Conservation (phyloP, 2,888 invertebrate genomes). For the Panopea generosa region DNA sequence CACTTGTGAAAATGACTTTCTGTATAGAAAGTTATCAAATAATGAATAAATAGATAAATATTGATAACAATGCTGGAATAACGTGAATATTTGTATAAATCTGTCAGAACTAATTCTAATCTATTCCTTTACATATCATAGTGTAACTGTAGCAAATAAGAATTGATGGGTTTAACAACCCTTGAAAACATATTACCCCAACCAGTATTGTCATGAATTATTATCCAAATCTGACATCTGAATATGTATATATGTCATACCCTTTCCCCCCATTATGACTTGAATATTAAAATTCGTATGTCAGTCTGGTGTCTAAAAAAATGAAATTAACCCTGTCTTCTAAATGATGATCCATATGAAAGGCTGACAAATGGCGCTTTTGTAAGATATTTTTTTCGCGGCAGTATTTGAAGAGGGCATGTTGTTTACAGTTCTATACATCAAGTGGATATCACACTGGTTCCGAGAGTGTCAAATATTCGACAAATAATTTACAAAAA, state of each 20-base stretch:
- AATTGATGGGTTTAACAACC: neutral
- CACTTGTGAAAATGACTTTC: too few relatives aligned
- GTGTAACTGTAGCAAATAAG: constrained; percentile 1
- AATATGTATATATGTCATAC: constrained; percentile 5
- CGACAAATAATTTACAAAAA: neutral
- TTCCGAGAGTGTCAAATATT: constrained; percentile 4
- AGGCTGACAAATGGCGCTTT: neutral
- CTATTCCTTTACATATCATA: neutral
- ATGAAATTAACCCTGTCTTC: constrained; percentile 3
- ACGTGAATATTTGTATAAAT: too few relatives aligned
- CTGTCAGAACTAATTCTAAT: too few relatives aligned
- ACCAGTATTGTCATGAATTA: neutral
- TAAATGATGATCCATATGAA: neutral
- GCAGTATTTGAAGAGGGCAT: neutral
- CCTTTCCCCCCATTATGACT: neutral
- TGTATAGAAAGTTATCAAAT: too few relatives aligned
- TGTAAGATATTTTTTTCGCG: neutral
- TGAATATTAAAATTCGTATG: constrained; percentile 7
- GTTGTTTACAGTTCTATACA: neutral
- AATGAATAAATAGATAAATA: too few relatives aligned
- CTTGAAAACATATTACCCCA: neutral
- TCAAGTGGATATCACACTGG: neutral
- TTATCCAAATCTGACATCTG: neutral
- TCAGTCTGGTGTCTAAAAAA: neutral
- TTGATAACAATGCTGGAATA: too few relatives aligned